Base-by-base conservation (phyloP, 2,888 invertebrate species). In the Drosophila falleni region DNA sequence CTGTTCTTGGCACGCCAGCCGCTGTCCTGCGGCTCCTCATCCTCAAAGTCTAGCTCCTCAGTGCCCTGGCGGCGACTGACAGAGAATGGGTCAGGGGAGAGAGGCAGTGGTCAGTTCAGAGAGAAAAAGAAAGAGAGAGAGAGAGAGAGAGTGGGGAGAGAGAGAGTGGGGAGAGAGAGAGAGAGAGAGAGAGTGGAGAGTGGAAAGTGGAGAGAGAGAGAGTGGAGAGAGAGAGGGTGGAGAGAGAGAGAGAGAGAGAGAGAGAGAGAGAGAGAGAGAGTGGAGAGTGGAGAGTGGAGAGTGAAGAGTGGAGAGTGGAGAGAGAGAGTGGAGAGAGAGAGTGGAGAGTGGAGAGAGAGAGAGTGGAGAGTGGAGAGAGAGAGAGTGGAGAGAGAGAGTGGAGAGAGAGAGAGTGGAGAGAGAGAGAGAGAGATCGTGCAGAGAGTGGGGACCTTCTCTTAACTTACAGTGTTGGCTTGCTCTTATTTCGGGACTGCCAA, bases 41-140 rank as follows among this genome's bases (percentile, higher is more conserved):
- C 80, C 19, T 89, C 84, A 71, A 91, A 80, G 71, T 81, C 80
- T 44, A 87, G 88, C 54, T 89, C 89, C 66, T 91, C 90, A 37
- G 91, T 91, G 60, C 89, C 79, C 62, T 90, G 91, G 8, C 79
- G 86, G 26, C 76, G 89, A 63, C 91, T 91, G 54, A 10, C 49
- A 67, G 42, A 65, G 15, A 63, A n/a, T 19, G 35, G 35, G 42
- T 49, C 33, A 41, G 19, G 11, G 41, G 5, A 6, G 5, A 5
- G 5, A 1, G 11, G 35, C n/a, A 11, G 13, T 31, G 31, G 31
- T 23, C 9, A 44, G 8, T 23, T 3, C 26, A 5, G 5, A 29
- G 5, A 29, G 29, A 6, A 1, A 23, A 3, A 23, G 23, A 29
- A 3, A 29, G 29, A 29, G 29, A 29, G n/a, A n/a, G n/a, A n/a